Base-by-base conservation (phyloP, 2,797 vertebrate species). In the Remorina albescens region DNA sequence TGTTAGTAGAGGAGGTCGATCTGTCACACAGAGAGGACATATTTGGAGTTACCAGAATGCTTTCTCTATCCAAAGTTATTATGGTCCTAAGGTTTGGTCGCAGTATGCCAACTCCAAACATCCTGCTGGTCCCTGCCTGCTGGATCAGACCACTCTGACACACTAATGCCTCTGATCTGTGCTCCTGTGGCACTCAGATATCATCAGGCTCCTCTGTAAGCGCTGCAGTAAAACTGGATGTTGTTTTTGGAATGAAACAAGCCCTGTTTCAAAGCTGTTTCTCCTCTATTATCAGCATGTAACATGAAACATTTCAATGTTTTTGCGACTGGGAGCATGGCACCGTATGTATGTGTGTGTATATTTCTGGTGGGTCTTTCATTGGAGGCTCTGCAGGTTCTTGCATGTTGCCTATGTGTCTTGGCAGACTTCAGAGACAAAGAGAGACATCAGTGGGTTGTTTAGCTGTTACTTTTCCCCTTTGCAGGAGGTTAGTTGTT, bases 401-500 rank as follows among this genome's bases (percentile, higher is more conserved):
- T 67, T 89, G 91, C 94, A 94, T 8, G 93, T 84, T 72, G 71
- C 71, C 67, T 42, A 71, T 82, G 83, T 83, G 80, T 69, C 82
- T 87, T 89, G 84, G 85, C 78, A 85, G 80, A 87, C 86, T 87
- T 88, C 81, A 90, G 82, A 92, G 83, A 82, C 65, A 85, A 78
- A 87, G 68, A 86, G 67, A 92, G 86, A 87, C 82, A 88, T 90
- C 86, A 84, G 67, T 62, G 76, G 76, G 61, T 74, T 89, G 87
- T 89, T 86, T 89, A 81, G 89, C 77, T 88, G 91, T 92, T 91
- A 88, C 86, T 87, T 91, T 86, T 80, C 85, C 80, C 83, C 88
- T 82, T 89, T 85, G 89, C 84, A 90, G 90, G 88, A 92, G 89
- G 92, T 89, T 89, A 78, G 90, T 89, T 92, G 92, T 93, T 92